These are phyloP conservation scores for Philopotamus ludificatus DNA, from an alignment of 1,140 invertebrate genomes.

Conservation along the genomic window DNA sequence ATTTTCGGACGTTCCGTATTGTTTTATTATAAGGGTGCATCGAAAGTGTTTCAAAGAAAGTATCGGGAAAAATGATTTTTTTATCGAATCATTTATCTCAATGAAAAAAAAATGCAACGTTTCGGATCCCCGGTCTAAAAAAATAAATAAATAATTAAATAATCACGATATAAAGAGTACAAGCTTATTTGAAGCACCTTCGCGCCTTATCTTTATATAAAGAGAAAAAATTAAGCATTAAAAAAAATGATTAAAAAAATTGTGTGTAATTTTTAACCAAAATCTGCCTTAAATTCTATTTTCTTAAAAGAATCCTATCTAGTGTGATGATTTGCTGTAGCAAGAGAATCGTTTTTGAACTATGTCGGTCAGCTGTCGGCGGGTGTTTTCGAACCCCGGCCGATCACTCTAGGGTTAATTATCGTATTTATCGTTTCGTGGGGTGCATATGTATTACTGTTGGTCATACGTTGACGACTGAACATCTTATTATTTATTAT, in stretches of 20 bases:
- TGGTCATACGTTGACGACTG: constrained; percentile 40
- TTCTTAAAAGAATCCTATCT: constrained; percentile 52
- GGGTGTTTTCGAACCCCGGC: not conserved
- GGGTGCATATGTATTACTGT: not conserved
- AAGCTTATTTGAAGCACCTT: constrained; percentile 72
- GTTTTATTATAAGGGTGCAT: constrained; percentile 41
- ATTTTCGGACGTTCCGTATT: constrained; percentile 39
- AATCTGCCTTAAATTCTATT: constrained; percentile 70
- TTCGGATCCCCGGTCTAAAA: constrained; percentile 44
- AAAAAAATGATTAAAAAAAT: constrained; percentile 51
- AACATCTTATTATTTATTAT: not conserved
- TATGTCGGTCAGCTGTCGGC: not conserved
- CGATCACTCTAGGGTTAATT: constrained; percentile 32
- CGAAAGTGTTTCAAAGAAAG: constrained; percentile 41
- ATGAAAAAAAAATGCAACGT: constrained; percentile 37
- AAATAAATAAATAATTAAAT: constrained; percentile 43
- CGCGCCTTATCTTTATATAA: constrained; percentile 69
- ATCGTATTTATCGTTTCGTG: constrained; percentile 5
- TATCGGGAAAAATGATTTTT: constrained; percentile 21
- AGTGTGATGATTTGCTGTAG: constrained; percentile 46
- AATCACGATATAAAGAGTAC: constrained; percentile 70
- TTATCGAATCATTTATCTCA: constrained; percentile 12
- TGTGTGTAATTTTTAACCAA: constrained; percentile 63
- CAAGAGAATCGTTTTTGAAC: constrained; percentile 39
- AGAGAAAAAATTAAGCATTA: constrained; percentile 48